Conservation (phyloP, 2,113 vertebrate species). For the Acanthisitta chloris region DNA sequence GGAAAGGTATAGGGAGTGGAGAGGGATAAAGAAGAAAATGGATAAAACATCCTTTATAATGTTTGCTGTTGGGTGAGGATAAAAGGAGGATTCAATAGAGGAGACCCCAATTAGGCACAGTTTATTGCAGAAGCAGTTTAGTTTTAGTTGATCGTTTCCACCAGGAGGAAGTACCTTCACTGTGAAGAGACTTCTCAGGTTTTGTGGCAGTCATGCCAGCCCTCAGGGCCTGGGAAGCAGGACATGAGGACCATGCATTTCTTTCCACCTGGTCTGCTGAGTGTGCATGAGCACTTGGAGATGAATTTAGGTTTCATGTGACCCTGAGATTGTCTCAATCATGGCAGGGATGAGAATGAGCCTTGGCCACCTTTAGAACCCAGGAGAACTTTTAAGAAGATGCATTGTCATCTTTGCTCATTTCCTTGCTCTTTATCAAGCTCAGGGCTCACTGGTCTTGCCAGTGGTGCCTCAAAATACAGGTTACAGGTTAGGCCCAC, state of each 20-base stretch:
- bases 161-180: background rate
- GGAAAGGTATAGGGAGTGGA: background rate
- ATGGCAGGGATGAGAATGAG: background rate
- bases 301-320: accelerated
- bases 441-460: background rate
- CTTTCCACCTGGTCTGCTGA: background rate
- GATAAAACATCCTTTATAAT: background rate
- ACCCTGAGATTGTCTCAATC: background rate
- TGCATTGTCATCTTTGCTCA: background rate
- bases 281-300: background rate
- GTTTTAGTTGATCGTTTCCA: background rate
- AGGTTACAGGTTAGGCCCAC: background rate
- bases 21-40: background rate
- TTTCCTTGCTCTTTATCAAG: background rate
- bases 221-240: background rate
- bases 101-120: accelerated
- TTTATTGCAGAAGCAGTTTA: accelerated
- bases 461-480: accelerated
- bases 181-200: background rate
- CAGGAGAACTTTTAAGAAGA: background rate
- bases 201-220: background rate
- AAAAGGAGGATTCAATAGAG: background rate
- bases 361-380: background rate
- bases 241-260: accelerated
- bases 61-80: background rate